Evolutionary conservation across 2,888 invertebrate genomes (phyloP), one percentile per base, ranked within the genome.

Genomic region (Athalia cordata): DNA sequence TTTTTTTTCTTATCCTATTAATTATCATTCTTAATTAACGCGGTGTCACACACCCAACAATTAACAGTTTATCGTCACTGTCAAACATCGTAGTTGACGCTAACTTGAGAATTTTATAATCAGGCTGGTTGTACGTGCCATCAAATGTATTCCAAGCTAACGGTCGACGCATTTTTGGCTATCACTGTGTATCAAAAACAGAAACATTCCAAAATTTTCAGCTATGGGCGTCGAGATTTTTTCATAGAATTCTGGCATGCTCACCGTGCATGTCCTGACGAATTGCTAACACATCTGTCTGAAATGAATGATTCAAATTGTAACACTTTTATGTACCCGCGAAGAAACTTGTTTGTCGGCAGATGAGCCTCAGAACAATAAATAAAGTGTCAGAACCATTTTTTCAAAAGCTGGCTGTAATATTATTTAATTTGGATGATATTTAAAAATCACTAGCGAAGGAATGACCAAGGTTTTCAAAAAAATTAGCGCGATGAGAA

Each of bases 1-100:
- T 83, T 80, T 72, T 72, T 52, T 76, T 80, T 81, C 77, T 70
- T 70, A 77, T 61, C 61, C 57, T 72, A 72, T 59, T 47, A 72
- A 59, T 72, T 59, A 72, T 59, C 13, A 72, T 72, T 72, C 43
- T 43, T 72, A 47, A 72, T 57, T 11, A 59, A 72, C 59, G 52
- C 59, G 8, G 72, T 59, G 59, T 11, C 9, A 47, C 3, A 72
- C 47, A 11, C 52, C 72, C 57, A 72, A 59, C 72, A 45, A 72
- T 72, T 45, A 72, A 66, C 55, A 64, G 61, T 52, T 62, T 11
- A 8, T 62, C 13, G 75, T 49, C 43, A 66, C 45, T 11, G 66
- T 66, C 66, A 49, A 50, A 5, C 47, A 29, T 59, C 8, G 29
- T 43, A n/a, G 29, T 68, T 6, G 43, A 47, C 45, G 4, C 8